Evolutionary conservation across 2,797 vertebrate genomes (phyloP).

Genomic region (Sternotherus odoratus): DNA sequence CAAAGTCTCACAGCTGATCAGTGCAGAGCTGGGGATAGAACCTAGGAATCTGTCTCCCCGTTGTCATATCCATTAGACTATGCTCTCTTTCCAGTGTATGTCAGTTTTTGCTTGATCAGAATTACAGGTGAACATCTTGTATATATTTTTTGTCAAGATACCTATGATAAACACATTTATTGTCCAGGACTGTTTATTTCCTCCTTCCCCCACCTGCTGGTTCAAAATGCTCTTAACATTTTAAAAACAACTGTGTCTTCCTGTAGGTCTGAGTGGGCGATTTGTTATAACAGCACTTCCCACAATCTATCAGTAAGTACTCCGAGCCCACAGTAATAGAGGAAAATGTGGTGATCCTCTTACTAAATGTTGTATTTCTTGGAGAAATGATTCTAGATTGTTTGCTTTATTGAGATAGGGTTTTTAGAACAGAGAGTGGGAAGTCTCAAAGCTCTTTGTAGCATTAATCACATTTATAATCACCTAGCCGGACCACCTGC

Average conservation of each 20-base stretch:
- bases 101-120: fast-evolving
- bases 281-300: slow-evolving; percentile 98
- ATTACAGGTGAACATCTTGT: neutral
- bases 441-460: neutral
- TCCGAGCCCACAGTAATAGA: neutral
- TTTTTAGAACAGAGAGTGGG: neutral
- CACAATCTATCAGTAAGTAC: slow-evolving; percentile 96
- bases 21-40: neutral
- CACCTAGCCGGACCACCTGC: neutral
- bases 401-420: neutral
- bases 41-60: neutral
- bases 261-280: slow-evolving; percentile 92
- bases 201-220: neutral
- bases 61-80: fast-evolving
- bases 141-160: neutral
- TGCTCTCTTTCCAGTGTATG: neutral
- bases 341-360: fast-evolving
- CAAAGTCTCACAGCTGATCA: neutral
- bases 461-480: neutral
- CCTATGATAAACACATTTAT: neutral
- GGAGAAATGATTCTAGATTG: neutral
- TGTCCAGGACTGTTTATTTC: neutral
- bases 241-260: neutral
- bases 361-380: neutral
- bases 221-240: fast-evolving